Evolutionary conservation across 2,797 vertebrate genomes (phyloP).

Genomic region (Micromesistius poutassou): DNA sequence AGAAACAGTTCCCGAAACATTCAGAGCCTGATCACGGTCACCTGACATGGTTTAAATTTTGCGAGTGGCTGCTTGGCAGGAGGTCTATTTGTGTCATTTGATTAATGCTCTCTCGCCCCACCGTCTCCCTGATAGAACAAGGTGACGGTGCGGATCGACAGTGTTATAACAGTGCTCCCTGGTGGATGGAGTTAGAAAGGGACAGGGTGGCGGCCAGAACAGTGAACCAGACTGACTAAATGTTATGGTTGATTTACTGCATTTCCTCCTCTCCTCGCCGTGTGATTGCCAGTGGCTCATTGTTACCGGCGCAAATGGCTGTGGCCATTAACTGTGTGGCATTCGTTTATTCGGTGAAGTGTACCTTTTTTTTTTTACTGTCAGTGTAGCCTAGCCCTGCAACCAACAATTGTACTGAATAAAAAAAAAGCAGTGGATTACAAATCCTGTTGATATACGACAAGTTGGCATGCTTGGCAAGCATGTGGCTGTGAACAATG

Average conservation of each 20-base stretch:
- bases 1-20: not conserved
- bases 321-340: not conserved
- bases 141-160: conserved; percentile 2
- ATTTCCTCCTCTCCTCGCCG: not conserved
- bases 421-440: not conserved
- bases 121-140: not conserved
- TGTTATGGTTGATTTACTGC: not conserved
- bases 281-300: not conserved
- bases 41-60: conserved; percentile 23
- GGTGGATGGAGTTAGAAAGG: conserved; percentile 25
- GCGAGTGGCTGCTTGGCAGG: not conserved
- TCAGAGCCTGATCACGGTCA: not conserved
- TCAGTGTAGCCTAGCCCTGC: too few species aligned
- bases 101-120: conserved; percentile 9
- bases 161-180: conserved; percentile 72
- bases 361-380: not conserved
- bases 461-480: not conserved
- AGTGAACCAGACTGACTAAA: not conserved
- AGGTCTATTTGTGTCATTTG: conserved; percentile 15
- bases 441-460: not conserved
- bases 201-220: not conserved
- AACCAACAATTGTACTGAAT: not conserved
- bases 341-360: not conserved
- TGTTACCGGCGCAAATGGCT: not conserved
- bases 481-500: not conserved